phyloP scores from a whole-genome alignment of 2,113 vertebrate genomes.

The Naja naja region DNA sequence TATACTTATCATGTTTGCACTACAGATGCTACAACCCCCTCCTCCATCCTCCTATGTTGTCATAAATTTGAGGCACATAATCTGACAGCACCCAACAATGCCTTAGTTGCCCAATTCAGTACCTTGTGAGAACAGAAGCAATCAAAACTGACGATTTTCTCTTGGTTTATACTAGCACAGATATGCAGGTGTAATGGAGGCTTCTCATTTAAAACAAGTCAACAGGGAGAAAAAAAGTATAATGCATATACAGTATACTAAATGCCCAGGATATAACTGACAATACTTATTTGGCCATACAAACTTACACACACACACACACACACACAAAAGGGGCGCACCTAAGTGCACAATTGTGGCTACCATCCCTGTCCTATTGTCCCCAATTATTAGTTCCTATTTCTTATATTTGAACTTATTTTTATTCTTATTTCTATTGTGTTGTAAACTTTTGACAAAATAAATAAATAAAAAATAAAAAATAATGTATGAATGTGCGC shows the following conservation, averaged over 20 bases:
- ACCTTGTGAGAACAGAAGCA: not conserved
- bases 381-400: no score
- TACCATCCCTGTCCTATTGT: no score
- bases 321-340: no score
- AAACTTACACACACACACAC: no score
- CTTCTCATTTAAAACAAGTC: not conserved
- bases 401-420: no score
- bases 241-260: not conserved
- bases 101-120: conserved; percentile 12
- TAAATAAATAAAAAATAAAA: no score
- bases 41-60: not conserved
- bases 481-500: not conserved
- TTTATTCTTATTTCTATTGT: no score
- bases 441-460: no score
- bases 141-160: not conserved
- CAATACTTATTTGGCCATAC: not conserved
- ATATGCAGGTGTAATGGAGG: not conserved
- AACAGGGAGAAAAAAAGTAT: not conserved
- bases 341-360: no score
- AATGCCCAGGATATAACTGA: not conserved
- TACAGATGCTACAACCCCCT: conserved; percentile 32
- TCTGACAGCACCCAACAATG: conserved; percentile 25
- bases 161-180: not conserved
- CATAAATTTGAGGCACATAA: conserved; percentile 18
- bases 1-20: conserved; percentile 47